Base-by-base conservation (phyloP, 1,140 invertebrate species). In the Trachymyrmex cornetzi region DNA sequence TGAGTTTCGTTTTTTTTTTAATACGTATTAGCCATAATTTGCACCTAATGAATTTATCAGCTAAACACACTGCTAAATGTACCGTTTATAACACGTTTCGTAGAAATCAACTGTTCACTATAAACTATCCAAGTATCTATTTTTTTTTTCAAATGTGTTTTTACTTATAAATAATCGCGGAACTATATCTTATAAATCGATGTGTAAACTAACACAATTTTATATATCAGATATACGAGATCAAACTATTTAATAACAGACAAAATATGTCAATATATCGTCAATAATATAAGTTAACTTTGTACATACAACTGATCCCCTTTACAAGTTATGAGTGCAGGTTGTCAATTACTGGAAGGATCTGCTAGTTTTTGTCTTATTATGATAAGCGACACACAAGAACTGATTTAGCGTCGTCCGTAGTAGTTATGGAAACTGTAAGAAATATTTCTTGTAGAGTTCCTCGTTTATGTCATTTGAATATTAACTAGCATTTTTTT, bases 11-110 rank as follows among this genome's bases (percentile, higher is more conserved):
- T 48, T 72, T 79, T 81, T 84, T 69, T 74, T 85, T 77, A 22
- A 63, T 77, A n/a, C 67, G 63, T 59, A 57, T 85, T 61, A 88
- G 57, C 22, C 48, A 85, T 77, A 77, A 67, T 80, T 88, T 57
- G 22, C 57, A 77, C 88, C 71, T 50, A 64, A 88, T 44, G 72
- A 66, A 75, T 77, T 90, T 86, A 82, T 85, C 44, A 84, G 24
- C 69, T 66, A 89, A 63, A 87, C 53, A 84, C 57, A 24, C 19
- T 34, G 50, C 66, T 79, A 88, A 59, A 85, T 55, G 86, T 84
- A 75, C 44, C 16, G n/a, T 50, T 80, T 81, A 38, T 44, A 63
- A 84, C 44, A 61, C 38, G 1, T 38, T 75, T 84, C 2, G 19
- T 82, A 74, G 27, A 75, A 84, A 84, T 24, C 22, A 84, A 84